Base-by-base conservation (phyloP, 2,888 invertebrate genomes). In the Cylloceria caligata region DNA sequence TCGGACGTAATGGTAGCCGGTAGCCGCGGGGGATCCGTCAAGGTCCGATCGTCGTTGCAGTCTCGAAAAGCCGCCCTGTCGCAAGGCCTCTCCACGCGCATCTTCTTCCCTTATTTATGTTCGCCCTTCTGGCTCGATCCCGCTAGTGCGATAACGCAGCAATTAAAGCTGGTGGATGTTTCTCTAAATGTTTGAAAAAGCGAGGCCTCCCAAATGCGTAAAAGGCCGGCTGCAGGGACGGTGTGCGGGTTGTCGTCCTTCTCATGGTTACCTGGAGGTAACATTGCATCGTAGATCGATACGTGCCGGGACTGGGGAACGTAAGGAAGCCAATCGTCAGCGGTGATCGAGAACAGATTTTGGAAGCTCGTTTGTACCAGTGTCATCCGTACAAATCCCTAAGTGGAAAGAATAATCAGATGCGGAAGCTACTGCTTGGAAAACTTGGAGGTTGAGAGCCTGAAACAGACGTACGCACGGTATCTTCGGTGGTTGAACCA, bases 21-120 rank as follows among this genome's bases (percentile, higher is more conserved):
- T 85, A 88, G 86, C 89, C 85, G 84, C 87, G 84, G 89, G 89
- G 86, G 85, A 86, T 83, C 87, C 52, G 77, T 78, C 42, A 75
- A 77, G 60, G 71, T 74, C 74, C 49, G 74, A 71, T 42, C 52
- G 57, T 74, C 77, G 55, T 60, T 47, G 36, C 30, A 60, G 79
- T 45, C 76, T 55, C 30, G 60, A 68, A 68, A 55, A 19, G 45
- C 55, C 79, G 68, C 52, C 84, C 68, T 71, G 42, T 69, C 72
- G 68, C 36, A 19, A 52, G 72, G 69, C 49, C 55, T 68, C 79
- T 68, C 47, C 71, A 47, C 27, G 79, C 78, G 73, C 77, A 79
- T 86, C 84, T 79, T 81, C 79, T 85, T 67, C 74, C 79, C 62
- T 84, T 83, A 85, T 85, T 83, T 84, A 84, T 80, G 83, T 85